Percentiles rank a stretch among this genome's conserved stretches.
These are phyloP conservation scores for Tupaia tana DNA, from an alignment of 2,113 vertebrate genomes.

Conservation along the genomic window DNA sequence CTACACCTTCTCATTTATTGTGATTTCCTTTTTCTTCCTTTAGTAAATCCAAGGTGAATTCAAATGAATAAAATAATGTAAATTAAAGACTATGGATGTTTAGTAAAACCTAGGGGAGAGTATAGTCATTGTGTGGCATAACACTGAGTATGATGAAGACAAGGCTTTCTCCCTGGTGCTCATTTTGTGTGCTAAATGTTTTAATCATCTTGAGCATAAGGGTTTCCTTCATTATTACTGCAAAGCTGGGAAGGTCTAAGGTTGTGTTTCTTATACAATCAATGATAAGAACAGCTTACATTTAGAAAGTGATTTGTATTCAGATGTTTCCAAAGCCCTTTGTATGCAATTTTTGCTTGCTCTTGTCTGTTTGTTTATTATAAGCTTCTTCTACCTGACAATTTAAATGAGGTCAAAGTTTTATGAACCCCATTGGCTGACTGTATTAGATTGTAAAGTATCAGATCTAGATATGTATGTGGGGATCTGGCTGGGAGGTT, in stretches of 20 bases:
- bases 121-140: conserved; percentile 63
- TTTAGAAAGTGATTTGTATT: conserved; percentile 67
- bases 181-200: conserved; percentile 72
- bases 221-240: conserved; percentile 59
- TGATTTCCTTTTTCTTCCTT: not conserved
- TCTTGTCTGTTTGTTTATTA: conserved; percentile 55
- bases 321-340: conserved; percentile 47
- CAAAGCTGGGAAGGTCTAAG: conserved; percentile 61
- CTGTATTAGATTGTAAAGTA: conserved; percentile 27
- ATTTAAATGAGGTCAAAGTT: conserved; percentile 68
- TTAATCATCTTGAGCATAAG: conserved; percentile 72
- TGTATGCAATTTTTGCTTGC: conserved; percentile 2
- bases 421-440: conserved; percentile 25
- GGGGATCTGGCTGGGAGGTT: not conserved
- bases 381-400: conserved; percentile 43
- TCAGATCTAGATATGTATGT: not conserved
- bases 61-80: conserved; percentile 74
- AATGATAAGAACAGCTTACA: conserved; percentile 60
- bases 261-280: conserved; percentile 60
- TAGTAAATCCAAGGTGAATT: conserved; percentile 66
- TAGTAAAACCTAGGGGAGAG: conserved; percentile 69
- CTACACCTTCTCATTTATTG: conserved; percentile 57
- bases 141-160: conserved; percentile 71
- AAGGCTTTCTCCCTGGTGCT: conserved; percentile 67
- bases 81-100: conserved; percentile 73